Percentiles rank a stretch among this genome's conserved stretches.
Conservation (phyloP, 2,888 invertebrate genomes). For the Eutolmus rufibarbis region DNA sequence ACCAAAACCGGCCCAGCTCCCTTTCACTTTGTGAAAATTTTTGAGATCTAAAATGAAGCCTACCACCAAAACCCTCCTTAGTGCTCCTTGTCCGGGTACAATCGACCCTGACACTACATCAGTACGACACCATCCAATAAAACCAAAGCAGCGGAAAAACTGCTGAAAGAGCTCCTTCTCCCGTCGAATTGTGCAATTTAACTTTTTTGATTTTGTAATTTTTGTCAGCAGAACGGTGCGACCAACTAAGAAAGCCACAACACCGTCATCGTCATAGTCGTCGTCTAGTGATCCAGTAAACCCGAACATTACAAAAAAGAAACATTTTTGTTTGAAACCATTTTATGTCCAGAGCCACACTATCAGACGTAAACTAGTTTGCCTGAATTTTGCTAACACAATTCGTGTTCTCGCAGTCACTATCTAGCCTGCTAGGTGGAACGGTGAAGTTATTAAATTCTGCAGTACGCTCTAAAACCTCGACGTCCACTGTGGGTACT, state of each 20-base stretch:
- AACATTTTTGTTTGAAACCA: neutral
- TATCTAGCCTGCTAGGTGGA: neutral
- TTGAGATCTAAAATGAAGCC: neutral
- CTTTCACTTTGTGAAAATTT: neutral
- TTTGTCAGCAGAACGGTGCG: conserved; percentile 13
- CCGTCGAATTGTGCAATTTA: neutral
- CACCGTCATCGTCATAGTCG: neutral
- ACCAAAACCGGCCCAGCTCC: neutral
- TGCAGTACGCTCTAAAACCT: neutral
- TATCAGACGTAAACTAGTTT: conserved; percentile 11
- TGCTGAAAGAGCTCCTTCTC: neutral
- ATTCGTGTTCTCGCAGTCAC: conserved; percentile 24
- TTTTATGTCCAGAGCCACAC: conserved; percentile 14
- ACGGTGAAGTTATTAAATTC: conserved; percentile 15
- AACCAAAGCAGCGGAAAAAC: neutral
- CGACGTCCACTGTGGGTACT: neutral
- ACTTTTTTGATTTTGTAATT: neutral
- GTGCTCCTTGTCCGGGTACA: neutral
- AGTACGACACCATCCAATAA: neutral
- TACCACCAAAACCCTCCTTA: neutral
- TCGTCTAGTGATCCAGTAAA: conserved; percentile 6
- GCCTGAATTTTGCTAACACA: conserved; percentile 18
- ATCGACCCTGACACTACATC: conserved; percentile 13
- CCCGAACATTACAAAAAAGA: conserved; percentile 21
- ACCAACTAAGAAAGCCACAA: neutral